phyloP scores from a whole-genome alignment of 2,888 invertebrate species.

The Ctena decussata region DNA sequence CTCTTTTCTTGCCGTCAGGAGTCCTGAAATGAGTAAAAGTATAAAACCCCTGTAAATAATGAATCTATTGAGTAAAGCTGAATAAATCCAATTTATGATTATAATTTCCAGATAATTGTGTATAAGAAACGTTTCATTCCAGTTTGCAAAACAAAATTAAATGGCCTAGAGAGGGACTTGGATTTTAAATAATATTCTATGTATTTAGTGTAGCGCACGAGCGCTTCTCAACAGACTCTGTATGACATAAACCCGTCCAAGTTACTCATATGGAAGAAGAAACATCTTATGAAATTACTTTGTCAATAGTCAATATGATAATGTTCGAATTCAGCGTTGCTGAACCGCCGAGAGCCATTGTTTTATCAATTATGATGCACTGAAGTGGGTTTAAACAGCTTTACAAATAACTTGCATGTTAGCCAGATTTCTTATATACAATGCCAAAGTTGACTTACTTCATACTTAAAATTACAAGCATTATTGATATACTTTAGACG shows the following conservation, averaged over 20 bases:
- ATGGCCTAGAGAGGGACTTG: conserved; percentile 25
- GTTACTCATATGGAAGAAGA: conserved; percentile 23
- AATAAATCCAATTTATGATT: too few relatives aligned
- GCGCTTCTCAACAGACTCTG: conserved; percentile 41
- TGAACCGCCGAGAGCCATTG: conserved; percentile 44
- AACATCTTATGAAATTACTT: conserved; percentile 28
- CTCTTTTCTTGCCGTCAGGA: too few relatives aligned
- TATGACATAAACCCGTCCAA: conserved; percentile 3
- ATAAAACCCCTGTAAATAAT: too few relatives aligned
- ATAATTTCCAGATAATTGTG: too few relatives aligned
- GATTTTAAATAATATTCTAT: conserved; percentile 48
- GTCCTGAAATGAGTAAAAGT: too few relatives aligned
- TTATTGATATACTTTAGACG: too few relatives aligned
- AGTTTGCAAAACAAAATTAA: conserved; percentile 27
- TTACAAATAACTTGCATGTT: not conserved
- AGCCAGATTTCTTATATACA: not conserved
- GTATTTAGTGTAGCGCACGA: conserved; percentile 62
- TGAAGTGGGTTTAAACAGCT: conserved; percentile 5
- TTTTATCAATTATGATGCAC: conserved; percentile 23
- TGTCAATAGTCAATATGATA: conserved; percentile 26
- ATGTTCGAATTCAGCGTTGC: conserved; percentile 5
- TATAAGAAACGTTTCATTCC: not conserved
- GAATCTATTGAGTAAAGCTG: too few relatives aligned
- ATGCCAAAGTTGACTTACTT: not conserved
- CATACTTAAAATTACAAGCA: not conserved